Evolutionary conservation across 1,140 invertebrate genomes (phyloP).

Genomic region (Phocides pigmalion): DNA sequence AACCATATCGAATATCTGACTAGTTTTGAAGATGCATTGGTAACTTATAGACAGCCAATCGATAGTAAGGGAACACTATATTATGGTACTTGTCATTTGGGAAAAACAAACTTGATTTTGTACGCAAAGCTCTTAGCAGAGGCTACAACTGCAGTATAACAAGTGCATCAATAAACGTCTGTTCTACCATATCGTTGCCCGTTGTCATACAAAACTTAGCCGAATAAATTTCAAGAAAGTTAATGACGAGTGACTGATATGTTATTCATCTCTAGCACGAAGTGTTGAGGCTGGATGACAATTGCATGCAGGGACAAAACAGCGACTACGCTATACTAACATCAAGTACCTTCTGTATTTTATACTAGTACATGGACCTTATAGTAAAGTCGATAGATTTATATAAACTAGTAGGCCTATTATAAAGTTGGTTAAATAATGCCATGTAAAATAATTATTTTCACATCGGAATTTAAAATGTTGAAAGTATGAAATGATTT

Average conservation of each 20-base stretch:
- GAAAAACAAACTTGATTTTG: no score
- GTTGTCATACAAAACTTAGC: not conserved
- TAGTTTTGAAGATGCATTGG: no score
- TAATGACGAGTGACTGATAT: constrained; percentile 53
- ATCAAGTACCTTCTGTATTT: constrained; percentile 64
- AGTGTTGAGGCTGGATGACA: constrained; percentile 14
- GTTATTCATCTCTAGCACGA: constrained; percentile 48
- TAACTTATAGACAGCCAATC: no score
- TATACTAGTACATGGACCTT: constrained; percentile 61
- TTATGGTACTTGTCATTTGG: no score
- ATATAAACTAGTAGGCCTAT: constrained; percentile 70
- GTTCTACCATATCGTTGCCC: not conserved
- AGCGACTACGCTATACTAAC: constrained; percentile 62
- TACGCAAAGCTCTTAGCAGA: no score
- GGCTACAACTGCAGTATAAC: not conserved
- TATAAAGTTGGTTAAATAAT: constrained; percentile 29
- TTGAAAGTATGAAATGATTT: not conserved
- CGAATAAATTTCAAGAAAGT: not conserved
- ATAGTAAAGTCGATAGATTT: constrained; percentile 54
- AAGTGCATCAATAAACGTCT: constrained; percentile 1
- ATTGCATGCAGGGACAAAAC: constrained; percentile 37
- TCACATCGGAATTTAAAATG: no score
- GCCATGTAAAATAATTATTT: no score
- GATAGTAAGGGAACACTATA: no score
- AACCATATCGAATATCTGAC: no score